Evolutionary conservation across 2,888 invertebrate genomes (phyloP), one percentile per base, ranked within the genome.

Genomic region (Spilarctia lutea): DNA sequence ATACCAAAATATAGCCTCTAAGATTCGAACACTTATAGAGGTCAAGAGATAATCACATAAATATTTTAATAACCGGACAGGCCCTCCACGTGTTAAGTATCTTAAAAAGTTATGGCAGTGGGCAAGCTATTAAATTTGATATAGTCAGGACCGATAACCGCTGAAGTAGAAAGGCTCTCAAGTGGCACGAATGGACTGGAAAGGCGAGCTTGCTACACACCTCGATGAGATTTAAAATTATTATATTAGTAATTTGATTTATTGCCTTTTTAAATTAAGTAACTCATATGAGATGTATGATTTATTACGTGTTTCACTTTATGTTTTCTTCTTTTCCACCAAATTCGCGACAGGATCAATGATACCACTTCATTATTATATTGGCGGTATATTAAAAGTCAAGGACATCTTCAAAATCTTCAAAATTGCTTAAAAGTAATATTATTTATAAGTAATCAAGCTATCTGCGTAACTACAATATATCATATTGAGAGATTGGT

Each of bases 31-130:
- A 48, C 48, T 48, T 30, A n/a, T 45, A 18, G 67, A 42, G 42
- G 27, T 24, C 42, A 67, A 42, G n/a, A 67, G 42, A 67, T 27
- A 67, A 67, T 42, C 42, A 67, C 67, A 67, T 39, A 67, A 67
- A 42, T 56, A 69, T 39, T 56, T 30, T 30, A 18, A 63, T 30
- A 63, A 63, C 18, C 18, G 30, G 63, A 63, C 60, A 60, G 27
- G 27, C 60, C 13, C 60, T 60, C 60, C 27, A 60, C 27, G 30
- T 63, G 27, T 63, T 27, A 30, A 63, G 63, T 30, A 63, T 63
- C 30, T 60, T 30, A 27, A 63, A 63, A 63, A 63, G 63, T 63
- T 30, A 63, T 63, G 30, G 30, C 18, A 63, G 8, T 30, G 63
- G 63, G 30, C 18, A 63, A 30, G 30, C 63, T 30, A 63, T 60